These are phyloP conservation scores for Apodemia hepburni DNA, from an alignment of 2,888 invertebrate genomes.

Conservation along the genomic window DNA sequence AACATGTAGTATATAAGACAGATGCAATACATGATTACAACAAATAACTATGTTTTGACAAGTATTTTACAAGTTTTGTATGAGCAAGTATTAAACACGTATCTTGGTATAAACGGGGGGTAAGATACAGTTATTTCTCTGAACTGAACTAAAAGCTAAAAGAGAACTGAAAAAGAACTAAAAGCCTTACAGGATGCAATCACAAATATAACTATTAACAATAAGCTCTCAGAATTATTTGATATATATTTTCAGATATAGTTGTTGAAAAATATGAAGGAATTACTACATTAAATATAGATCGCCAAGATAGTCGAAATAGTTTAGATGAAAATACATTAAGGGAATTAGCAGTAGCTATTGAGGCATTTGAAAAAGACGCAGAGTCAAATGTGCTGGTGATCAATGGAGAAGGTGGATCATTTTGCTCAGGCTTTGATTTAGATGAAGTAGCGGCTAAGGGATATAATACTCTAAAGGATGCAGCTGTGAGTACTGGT, in stretches of 20 bases:
- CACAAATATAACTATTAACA: not conserved
- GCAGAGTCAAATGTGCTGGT: conserved; percentile 85
- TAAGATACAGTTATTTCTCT: too few relatives aligned
- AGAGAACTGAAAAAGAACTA: too few relatives aligned
- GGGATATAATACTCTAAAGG: conserved; percentile 52
- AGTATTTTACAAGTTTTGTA: too few relatives aligned
- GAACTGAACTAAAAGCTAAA: too few relatives aligned
- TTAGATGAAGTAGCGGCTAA: conserved; percentile 84
- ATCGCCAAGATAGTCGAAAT: conserved; percentile 91
- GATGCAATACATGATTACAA: too few relatives aligned
- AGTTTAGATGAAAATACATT: conserved; percentile 88
- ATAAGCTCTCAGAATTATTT: conserved; percentile 5
- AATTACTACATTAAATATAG: conserved; percentile 91
- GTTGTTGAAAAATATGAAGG: conserved; percentile 81
- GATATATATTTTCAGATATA: conserved; percentile 49
- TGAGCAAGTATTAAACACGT: too few relatives aligned
- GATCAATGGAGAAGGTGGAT: conserved; percentile 94
- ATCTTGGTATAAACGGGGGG: too few relatives aligned
- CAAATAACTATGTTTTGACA: too few relatives aligned
- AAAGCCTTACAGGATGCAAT: not conserved
- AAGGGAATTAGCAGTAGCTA: conserved; percentile 83
- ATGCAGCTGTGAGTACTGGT: conserved; percentile 57
- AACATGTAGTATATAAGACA: too few relatives aligned
- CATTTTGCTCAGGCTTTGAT: conserved; percentile 96
- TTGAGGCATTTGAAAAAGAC: conserved; percentile 90